A percentile compares a stretch with the other conserved stretches of the same genome.
These are phyloP conservation scores for Parochlus steinenii DNA, from an alignment of 2,888 invertebrate genomes.

Conservation along the genomic window DNA sequence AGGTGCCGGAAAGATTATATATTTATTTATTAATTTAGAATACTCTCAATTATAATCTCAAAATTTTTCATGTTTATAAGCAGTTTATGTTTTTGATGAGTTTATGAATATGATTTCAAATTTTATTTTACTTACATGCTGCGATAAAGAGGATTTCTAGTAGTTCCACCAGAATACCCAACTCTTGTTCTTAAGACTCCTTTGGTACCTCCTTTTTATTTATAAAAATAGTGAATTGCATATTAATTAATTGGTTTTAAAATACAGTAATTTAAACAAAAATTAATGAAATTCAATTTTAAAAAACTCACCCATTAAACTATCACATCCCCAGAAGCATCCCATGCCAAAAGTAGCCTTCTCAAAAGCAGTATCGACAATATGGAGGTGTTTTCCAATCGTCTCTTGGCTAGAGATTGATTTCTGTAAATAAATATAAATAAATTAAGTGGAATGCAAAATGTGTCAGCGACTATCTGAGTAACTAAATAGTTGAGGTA, in stretches of 20 bases:
- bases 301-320: constrained; percentile 68
- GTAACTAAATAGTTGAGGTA: constrained; percentile 1
- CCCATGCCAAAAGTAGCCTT: constrained; percentile 82
- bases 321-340: constrained; percentile 86
- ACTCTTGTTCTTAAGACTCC: constrained; percentile 82
- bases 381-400: constrained; percentile 23
- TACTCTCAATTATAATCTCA: too few species aligned
- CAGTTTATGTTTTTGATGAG: not conserved
- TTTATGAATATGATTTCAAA: constrained; percentile 13
- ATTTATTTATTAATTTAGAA: too few species aligned
- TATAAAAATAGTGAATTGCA: too few species aligned
- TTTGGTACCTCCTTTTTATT: too few species aligned
- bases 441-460: too few species aligned
- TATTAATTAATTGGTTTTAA: too few species aligned
- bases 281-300: too few species aligned
- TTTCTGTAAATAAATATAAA: too few species aligned
- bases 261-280: too few species aligned
- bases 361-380: constrained; percentile 21
- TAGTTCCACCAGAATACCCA: constrained; percentile 81
- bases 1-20: too few species aligned
- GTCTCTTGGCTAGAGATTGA: not conserved
- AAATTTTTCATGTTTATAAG: too few species aligned
- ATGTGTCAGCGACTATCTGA: not conserved
- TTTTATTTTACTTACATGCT: constrained; percentile 49
- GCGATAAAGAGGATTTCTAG: constrained; percentile 64